Evolutionary conservation across 2,797 vertebrate species (phyloP).

Genomic region (Lophius americanus): DNA sequence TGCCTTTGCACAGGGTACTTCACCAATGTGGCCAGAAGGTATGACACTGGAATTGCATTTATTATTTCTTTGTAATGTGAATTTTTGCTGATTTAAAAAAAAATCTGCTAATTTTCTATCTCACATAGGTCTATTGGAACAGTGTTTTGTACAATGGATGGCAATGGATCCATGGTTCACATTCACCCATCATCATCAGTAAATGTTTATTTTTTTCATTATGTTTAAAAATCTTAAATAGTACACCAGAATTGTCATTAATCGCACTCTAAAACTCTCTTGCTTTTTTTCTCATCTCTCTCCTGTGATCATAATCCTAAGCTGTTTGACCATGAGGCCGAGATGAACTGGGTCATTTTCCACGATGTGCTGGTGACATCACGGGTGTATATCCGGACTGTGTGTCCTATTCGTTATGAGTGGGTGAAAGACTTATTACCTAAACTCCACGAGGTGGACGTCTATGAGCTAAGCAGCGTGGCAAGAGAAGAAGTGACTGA

Average conservation of each 20-base stretch:
- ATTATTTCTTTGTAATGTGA: background rate
- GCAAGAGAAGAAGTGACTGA: slow-evolving; percentile 93
- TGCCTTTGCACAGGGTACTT: slow-evolving; percentile 96
- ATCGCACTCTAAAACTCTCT: background rate
- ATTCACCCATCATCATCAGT: slow-evolving; percentile 96
- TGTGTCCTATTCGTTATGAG: slow-evolving; percentile 93
- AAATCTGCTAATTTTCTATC: background rate
- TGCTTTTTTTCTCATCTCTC: background rate
- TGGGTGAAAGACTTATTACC: slow-evolving; percentile 96
- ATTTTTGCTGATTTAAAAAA: slow-evolving; percentile 2
- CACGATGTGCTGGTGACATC: slow-evolving; percentile 95
- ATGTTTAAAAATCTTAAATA: background rate
- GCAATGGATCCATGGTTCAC: slow-evolving; percentile 93
- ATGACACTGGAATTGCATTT: slow-evolving; percentile 7
- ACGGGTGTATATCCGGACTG: slow-evolving; percentile 90
- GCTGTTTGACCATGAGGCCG: slow-evolving; percentile 90
- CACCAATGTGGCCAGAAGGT: slow-evolving; percentile 95
- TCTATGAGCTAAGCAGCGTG: slow-evolving; percentile 92
- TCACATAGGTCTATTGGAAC: slow-evolving; percentile 89
- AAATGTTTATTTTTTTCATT: slow-evolving; percentile 54
- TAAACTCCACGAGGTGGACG: slow-evolving; percentile 92
- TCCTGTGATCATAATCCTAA: slow-evolving; percentile 44
- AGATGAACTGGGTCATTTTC: slow-evolving; percentile 96
- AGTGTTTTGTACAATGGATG: slow-evolving; percentile 97
- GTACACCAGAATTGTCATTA: background rate